Evolutionary conservation across 2,888 invertebrate species (phyloP), one percentile per base, ranked within the genome.

Genomic region (Epinotia demarniana): DNA sequence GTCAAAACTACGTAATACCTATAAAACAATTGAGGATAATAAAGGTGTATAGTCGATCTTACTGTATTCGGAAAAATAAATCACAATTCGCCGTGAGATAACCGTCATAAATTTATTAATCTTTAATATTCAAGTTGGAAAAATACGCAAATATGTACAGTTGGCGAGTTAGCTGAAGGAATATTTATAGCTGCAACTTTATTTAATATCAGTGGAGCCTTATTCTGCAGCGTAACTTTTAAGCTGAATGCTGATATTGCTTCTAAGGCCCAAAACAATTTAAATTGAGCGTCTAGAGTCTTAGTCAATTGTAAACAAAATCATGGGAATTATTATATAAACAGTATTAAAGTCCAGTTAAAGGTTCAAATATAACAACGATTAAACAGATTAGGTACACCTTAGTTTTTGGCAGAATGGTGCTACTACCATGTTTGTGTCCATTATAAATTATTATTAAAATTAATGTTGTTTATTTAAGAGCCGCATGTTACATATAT

Each of bases 111-210:
- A 75, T 75, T 75, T 75, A 75, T 75, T 75, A 75, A 75, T 75
- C 75, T 75, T 75, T 75, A 75, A 75, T 75, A 75, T 75, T 33
- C 67, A 75, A 75, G 75, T 75, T 75, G 71, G 67, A 75, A 63
- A 72, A 77, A 75, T 70, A 62, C 76, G 69, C 72, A 81, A 77
- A 78, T 80, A 81, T 80, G 86, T 85, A 85, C 87, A 86, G 89
- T 91, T 88, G 86, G 89, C 81, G 87, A 88, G 90, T 90, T 89
- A 92, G 86, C 91, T 90, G 89, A 92, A 93, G 91, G 90, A 92
- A 92, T 94, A 94, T 94, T 94, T 94, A 94, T 94, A 86, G 91
- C 89, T 80, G 80, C 84, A 94, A 94, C 93, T 94, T 94, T 94
- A 92, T 94, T 94, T 94, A 94, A 94, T 94, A 94, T 93, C 90